phyloP scores from a whole-genome alignment of 2,888 invertebrate genomes.

The Drosophila macrospina region DNA sequence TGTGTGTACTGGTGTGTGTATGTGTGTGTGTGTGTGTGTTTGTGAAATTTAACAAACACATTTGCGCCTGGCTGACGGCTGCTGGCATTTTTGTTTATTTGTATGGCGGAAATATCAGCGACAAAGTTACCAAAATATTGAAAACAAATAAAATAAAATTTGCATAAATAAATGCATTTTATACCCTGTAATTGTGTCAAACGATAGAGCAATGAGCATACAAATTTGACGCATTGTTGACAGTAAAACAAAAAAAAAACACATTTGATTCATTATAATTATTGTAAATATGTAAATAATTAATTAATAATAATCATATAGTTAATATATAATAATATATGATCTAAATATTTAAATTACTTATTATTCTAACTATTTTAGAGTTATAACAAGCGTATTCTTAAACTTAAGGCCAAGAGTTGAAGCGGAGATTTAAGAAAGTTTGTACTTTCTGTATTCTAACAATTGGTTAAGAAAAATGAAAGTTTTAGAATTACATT shows the following conservation, averaged over 20 bases:
- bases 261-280: no score
- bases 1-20: constrained; percentile 15
- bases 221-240: neutral
- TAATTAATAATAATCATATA: no score
- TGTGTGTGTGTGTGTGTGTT: constrained; percentile 23
- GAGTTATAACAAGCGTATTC: no score
- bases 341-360: no score
- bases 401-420: no score
- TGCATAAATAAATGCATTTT: constrained; percentile 75
- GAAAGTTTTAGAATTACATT: no score
- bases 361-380: no score
- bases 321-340: no score
- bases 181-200: constrained; percentile 10
- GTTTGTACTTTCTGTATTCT: no score
- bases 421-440: no score
- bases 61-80: constrained; percentile 66
- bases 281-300: no score
- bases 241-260: neutral
- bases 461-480: no score
- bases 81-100: constrained; percentile 72
- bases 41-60: constrained; percentile 65
- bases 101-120: constrained; percentile 78
- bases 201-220: neutral
- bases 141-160: constrained; percentile 80
- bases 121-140: constrained; percentile 80